Evolutionary conservation across 2,113 vertebrate genomes (phyloP).

Genomic region (Petromus typicus): DNA sequence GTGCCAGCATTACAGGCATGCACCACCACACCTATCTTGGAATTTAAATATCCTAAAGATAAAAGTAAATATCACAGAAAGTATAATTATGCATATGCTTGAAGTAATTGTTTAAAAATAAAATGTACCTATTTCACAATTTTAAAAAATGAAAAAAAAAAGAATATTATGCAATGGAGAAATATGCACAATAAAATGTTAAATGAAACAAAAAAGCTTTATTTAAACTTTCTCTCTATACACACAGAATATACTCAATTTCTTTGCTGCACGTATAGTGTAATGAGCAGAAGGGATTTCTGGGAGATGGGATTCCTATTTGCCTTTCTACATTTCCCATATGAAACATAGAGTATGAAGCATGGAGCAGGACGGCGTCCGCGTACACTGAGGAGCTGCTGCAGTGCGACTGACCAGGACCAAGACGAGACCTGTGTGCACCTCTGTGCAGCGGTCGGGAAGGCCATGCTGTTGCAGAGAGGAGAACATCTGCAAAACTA

Average conservation of each 20-base stretch:
- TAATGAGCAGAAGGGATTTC: constrained; percentile 26
- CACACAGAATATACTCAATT: neutral
- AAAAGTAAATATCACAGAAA: constrained; percentile 8
- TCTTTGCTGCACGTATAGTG: neutral
- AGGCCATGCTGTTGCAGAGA: neutral
- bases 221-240: neutral
- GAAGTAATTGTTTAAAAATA: constrained; percentile 30
- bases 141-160: too few relatives aligned
- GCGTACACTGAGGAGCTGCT: neutral
- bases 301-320: neutral
- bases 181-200: constrained; percentile 8
- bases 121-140: too few relatives aligned
- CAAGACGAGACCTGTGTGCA: neutral
- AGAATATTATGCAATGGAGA: constrained; percentile 25
- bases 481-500: neutral
- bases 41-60: constrained; percentile 36
- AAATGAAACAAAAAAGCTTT: constrained; percentile 3
- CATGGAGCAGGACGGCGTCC: neutral
- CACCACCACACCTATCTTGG: neutral
- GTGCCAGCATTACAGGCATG: neutral
- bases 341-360: neutral
- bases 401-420: neutral
- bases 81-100: constrained; percentile 10
- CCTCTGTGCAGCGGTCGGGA: neutral
- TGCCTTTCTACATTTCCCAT: constrained; percentile 1